phyloP scores from a whole-genome alignment of 2,797 vertebrate genomes.

The Trichosurus vulpecula region DNA sequence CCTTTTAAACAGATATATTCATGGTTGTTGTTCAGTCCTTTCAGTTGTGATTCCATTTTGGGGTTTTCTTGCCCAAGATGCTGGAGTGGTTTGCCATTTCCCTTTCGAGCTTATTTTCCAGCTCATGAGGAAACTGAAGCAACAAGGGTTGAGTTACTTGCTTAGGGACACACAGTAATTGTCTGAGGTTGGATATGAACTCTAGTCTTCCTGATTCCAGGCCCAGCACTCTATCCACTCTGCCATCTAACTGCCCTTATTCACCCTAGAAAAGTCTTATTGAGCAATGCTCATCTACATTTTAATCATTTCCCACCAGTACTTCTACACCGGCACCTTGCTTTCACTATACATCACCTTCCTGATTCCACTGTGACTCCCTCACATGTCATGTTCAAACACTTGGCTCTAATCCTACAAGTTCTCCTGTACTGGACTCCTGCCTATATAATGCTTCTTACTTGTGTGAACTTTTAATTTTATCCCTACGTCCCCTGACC shows the following conservation, averaged over 20 bases:
- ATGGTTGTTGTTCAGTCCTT: background rate
- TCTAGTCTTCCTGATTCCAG: too few relatives aligned
- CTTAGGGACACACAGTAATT: too few relatives aligned
- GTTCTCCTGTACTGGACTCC: background rate
- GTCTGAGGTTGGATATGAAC: too few relatives aligned
- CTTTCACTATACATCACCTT: background rate
- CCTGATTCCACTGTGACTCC: slow-evolving; percentile 11
- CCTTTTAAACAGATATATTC: slow-evolving; percentile 30
- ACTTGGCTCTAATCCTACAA: background rate
- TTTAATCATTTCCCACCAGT: slow-evolving; percentile 22
- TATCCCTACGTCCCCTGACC: background rate
- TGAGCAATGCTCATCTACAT: slow-evolving; percentile 6
- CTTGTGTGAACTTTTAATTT: background rate
- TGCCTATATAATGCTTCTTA: background rate
- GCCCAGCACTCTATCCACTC: too few relatives aligned
- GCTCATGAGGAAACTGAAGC: too few relatives aligned
- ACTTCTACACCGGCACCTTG: background rate
- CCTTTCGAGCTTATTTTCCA: too few relatives aligned
- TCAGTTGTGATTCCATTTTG: too few relatives aligned
- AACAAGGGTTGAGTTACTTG: too few relatives aligned
- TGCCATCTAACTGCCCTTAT: too few relatives aligned
- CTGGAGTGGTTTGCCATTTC: too few relatives aligned
- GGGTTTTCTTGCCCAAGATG: too few relatives aligned
- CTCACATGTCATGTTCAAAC: background rate
- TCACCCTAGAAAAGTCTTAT: slow-evolving; percentile 17